Percentiles rank a stretch among this genome's conserved stretches.
These are phyloP conservation scores for Anoplopoma fimbria DNA, from an alignment of 2,113 vertebrate species.

Conservation along the genomic window DNA sequence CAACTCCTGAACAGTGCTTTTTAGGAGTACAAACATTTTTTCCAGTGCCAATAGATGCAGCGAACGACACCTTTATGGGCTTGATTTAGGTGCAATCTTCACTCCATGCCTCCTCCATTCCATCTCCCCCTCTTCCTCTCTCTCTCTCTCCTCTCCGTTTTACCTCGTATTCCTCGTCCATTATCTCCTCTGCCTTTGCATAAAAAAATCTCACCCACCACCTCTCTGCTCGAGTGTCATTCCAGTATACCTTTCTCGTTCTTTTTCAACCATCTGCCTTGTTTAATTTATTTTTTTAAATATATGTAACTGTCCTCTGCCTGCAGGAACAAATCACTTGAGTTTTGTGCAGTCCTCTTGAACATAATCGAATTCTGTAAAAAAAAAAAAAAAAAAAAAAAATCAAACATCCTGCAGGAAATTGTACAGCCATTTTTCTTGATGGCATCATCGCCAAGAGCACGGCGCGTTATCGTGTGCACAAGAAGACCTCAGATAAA, in stretches of 20 bases:
- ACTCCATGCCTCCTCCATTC: slow-evolving; percentile 53
- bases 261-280: slow-evolving; percentile 41
- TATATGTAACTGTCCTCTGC: neutral
- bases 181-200: slow-evolving; percentile 59
- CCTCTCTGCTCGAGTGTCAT: slow-evolving; percentile 60
- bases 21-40: slow-evolving; percentile 18
- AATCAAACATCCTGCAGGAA: neutral
- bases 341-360: neutral
- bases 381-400: too few species aligned
- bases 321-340: neutral
- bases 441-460: neutral
- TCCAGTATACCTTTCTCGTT: slow-evolving; percentile 47
- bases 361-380: neutral
- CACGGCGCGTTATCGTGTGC: neutral
- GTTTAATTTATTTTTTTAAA: slow-evolving; percentile 20
- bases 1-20: slow-evolving; percentile 20
- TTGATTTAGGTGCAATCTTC: slow-evolving; percentile 56
- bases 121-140: slow-evolving; percentile 13
- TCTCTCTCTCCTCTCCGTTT: slow-evolving; percentile 23
- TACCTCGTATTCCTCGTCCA: slow-evolving; percentile 53
- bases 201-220: slow-evolving; percentile 52
- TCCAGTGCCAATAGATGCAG: slow-evolving; percentile 39
- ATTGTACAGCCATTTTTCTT: neutral
- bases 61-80: slow-evolving; percentile 42
- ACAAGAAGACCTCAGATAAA: slow-evolving; percentile 9